A percentile compares a stretch with the other conserved stretches of the same genome.
These are phyloP conservation scores for Smithornis capensis DNA, from an alignment of 2,113 vertebrate genomes.

Conservation along the genomic window DNA sequence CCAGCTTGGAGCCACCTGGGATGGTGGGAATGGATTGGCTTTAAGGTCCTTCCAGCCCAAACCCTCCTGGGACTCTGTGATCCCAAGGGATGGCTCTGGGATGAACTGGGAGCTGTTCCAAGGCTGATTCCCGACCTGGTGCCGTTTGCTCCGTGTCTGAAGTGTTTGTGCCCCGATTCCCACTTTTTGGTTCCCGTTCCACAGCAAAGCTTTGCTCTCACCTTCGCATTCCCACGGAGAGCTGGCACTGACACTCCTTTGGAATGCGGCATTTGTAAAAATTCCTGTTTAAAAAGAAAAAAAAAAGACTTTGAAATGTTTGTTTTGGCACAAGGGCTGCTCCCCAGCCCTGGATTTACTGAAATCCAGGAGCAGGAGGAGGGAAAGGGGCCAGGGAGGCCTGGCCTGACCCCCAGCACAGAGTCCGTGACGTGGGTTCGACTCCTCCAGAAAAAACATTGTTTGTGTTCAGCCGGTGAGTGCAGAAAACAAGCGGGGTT, in stretches of 20 bases:
- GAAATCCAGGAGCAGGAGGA: not conserved
- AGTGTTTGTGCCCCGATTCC: not conserved
- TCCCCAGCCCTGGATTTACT: not conserved
- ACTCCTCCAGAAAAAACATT: not conserved
- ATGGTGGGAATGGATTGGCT: not conserved
- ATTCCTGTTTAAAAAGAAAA: not conserved
- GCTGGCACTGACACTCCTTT: not conserved
- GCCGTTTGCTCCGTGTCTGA: fast-evolving
- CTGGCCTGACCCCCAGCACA: not conserved
- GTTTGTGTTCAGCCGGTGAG: not conserved
- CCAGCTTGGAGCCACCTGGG: not conserved
- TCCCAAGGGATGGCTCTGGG: not conserved
- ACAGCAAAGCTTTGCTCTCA: not conserved
- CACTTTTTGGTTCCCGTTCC: not conserved
- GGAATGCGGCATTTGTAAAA: not conserved
- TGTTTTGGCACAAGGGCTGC: not conserved
- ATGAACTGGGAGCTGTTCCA: fast-evolving
- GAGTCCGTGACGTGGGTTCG: not conserved
- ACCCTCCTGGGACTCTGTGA: not conserved
- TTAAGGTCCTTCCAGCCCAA: not conserved
- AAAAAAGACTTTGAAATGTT: not conserved
- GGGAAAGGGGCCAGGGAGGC: not conserved
- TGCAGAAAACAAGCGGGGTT: not conserved
- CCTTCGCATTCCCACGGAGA: fast-evolving
- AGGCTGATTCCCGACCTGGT: not conserved